A percentile compares a stretch with the other conserved stretches of the same genome.
These are phyloP conservation scores for Acanthosepion esculentum DNA, from an alignment of 2,888 invertebrate species.

Conservation along the genomic window DNA sequence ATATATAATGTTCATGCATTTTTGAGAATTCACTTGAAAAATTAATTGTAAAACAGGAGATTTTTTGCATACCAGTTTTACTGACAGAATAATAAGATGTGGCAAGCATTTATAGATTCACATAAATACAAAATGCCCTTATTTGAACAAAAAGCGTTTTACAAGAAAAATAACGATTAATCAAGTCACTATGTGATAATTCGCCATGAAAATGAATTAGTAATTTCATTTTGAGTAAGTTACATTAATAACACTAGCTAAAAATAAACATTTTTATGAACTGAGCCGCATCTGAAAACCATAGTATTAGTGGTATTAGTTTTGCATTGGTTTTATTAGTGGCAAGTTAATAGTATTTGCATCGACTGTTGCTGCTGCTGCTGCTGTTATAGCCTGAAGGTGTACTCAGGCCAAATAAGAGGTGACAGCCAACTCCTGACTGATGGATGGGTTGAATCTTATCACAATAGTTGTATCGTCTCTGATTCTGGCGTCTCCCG, in stretches of 20 bases:
- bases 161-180: too few relatives aligned
- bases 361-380: not conserved
- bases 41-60: too few relatives aligned
- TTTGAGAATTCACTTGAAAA: too few relatives aligned
- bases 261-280: not conserved
- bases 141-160: too few relatives aligned
- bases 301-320: not conserved
- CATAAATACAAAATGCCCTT: too few relatives aligned
- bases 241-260: not conserved
- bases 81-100: too few relatives aligned
- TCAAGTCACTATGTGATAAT: too few relatives aligned
- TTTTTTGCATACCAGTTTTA: too few relatives aligned
- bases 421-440: not conserved
- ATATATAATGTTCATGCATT: too few relatives aligned
- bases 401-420: constrained; percentile 18
- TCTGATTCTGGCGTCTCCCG: not conserved
- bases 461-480: constrained; percentile 10
- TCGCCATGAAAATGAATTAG: not conserved
- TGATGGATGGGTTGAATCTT: not conserved
- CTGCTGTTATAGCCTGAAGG: not conserved
- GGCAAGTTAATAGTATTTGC: not conserved
- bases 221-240: not conserved
- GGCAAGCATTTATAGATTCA: too few relatives aligned
- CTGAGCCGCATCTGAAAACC: not conserved
- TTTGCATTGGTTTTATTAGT: not conserved